Evolutionary conservation across 2,797 vertebrate species (phyloP), one percentile per base, ranked within the genome.

Genomic region (Sebastes steindachneri): DNA sequence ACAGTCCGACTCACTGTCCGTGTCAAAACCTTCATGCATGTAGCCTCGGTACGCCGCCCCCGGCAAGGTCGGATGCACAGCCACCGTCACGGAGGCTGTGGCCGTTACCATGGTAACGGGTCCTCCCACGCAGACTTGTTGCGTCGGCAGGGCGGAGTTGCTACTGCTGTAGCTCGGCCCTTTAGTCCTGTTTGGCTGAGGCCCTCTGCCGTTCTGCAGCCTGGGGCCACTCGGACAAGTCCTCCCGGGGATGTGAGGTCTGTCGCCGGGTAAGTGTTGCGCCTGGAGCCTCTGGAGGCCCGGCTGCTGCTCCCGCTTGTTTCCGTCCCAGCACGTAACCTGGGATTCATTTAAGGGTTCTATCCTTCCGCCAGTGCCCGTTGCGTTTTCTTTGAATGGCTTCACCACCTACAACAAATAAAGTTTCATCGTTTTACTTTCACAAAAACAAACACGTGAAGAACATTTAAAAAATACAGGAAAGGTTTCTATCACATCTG

Each of bases 61-160:
- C 0, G 98, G 97, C 88, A 99, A 93, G 1, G 93, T 96, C 2
- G 98, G 97, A 86, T 97, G 97, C 86, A 99, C 95, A 4, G 98
- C 97, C 80, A 99, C 97, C 0, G 97, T 99, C 94, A 99, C 97
- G 0, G 98, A 99, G 12, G 98, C 97, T 0, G 98, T 99, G 88
- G 97, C 97, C 0, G 97, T 98, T 79, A 99, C 97, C 92, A 97
- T 94, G 62, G 98, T 98, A 76, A 95, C 91, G 2, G 93, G 73
- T 9, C 91, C 92, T 21, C 86, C 88, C 6, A 28, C 1, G 7
- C 86, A 60, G 54, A 80, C 79, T 14, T 86, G 93, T 25, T 86
- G 88, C 31, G 84, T 89, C 5, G 90, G 88, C 75, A 90, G 26
- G 54, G 81, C 51, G 0, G 89, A 83, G 81, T 77, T 87, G 82